Base-by-base conservation (phyloP, 2,888 invertebrate genomes). In the Diarsia mendica region DNA sequence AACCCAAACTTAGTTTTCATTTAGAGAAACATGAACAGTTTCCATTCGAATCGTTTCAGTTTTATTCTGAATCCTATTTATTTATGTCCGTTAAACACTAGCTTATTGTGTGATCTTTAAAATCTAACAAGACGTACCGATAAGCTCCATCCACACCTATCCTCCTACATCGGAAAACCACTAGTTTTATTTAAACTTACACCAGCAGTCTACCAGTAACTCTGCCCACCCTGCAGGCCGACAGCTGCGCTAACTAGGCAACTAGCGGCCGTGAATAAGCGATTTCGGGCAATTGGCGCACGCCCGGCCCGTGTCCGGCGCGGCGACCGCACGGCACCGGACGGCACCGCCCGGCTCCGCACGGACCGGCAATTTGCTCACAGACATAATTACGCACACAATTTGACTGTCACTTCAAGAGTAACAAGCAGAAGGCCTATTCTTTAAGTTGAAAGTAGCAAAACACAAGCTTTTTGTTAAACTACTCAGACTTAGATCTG, bases 201-300 rank as follows among this genome's bases (percentile, higher is more conserved):
- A 28, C 28, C 9, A 8, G 15, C 44, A 28, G n/a, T 6, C n/a
- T 33, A 23, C 28, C 28, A 46, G 20, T 44, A 20, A 3, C 15
- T 58, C 53, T 72, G 82, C 67, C 67, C n/a, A 60, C 73, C 58
- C 61, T 51, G 10, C 58, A 61, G 39, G n/a, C 63, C 44, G 72
- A 88, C 94, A 94, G 93, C 93, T 93, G 95, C 89, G 85, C 91
- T 92, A 92, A 91, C 91, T 89, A 90, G 93, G 93, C 95, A 96
- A 96, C 96, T 96, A 96, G 92, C 92, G 93, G 89, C 91, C 91
- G 93, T 96, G 95, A 96, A 92, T 94, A 94, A 93, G 95, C 96
- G 93, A 89, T 91, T 94, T 94, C 87, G 91, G 90, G 86, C 93
- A 90, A 92, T 91, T 90, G 90, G 81, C 90, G 86, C 70, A 74